Evolutionary conservation across 2,888 invertebrate genomes (phyloP).

Genomic region (Ectemnius cavifrons): DNA sequence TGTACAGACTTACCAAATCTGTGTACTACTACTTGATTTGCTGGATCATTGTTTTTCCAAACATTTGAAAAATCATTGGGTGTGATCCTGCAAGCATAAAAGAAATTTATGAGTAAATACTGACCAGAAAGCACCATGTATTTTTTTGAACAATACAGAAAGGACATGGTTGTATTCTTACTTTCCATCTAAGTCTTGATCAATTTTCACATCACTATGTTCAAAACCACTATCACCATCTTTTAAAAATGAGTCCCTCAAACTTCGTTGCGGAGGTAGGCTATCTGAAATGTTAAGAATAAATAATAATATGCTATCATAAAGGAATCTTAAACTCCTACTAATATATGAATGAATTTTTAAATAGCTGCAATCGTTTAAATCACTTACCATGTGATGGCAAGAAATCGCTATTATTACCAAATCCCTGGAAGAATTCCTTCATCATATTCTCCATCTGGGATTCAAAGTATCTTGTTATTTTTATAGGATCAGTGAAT

Average conservation of each 20-base stretch:
- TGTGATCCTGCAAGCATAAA: constrained; percentile 58
- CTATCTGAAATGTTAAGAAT: too few relatives aligned
- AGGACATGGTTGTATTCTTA: constrained; percentile 63
- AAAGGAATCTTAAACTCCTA: too few relatives aligned
- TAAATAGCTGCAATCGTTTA: not conserved
- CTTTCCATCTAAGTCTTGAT: constrained; percentile 81
- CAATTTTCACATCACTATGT: constrained; percentile 67
- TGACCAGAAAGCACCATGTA: not conserved
- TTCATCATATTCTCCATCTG: constrained; percentile 82
- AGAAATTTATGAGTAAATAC: constrained; percentile 3
- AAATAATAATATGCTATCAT: too few relatives aligned
- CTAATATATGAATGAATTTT: constrained; percentile 4
- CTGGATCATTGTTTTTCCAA: constrained; percentile 59
- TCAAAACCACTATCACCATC: constrained; percentile 71
- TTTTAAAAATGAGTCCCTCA: constrained; percentile 80
- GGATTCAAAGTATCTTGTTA: constrained; percentile 82
- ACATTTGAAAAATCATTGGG: constrained; percentile 64
- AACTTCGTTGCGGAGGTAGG: constrained; percentile 41
- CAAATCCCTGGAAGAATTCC: constrained; percentile 74
- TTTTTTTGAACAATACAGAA: too few relatives aligned
- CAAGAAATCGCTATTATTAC: constrained; percentile 17
- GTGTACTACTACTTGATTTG: constrained; percentile 61
- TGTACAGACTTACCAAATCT: constrained; percentile 80
- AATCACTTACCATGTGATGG: constrained; percentile 2
- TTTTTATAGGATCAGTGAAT: constrained; percentile 82